These are phyloP conservation scores for Hydrolagus colliei DNA, from an alignment of 2,797 vertebrate species.

Conservation along the genomic window DNA sequence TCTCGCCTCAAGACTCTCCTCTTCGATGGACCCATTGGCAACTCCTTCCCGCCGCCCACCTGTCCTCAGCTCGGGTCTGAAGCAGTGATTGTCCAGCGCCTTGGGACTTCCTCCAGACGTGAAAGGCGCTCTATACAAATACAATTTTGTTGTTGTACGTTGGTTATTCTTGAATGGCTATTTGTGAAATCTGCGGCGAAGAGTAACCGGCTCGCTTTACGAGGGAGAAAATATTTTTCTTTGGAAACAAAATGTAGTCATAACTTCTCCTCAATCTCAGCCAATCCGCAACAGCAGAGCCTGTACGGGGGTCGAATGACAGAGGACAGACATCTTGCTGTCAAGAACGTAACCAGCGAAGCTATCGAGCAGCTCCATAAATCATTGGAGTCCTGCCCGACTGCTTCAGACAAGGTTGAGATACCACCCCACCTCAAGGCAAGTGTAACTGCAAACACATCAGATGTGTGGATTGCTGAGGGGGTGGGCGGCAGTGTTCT, in stretches of 20 bases:
- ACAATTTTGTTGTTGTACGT: not conserved
- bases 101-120: no score
- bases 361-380: constrained; percentile 78
- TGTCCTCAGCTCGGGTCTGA: no score
- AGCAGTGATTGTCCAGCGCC: no score
- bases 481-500: no score
- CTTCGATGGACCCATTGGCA: no score
- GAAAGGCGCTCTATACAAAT: no score
- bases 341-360: constrained; percentile 66
- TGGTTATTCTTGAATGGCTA: not conserved
- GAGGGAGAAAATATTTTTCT: not conserved
- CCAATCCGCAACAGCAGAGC: constrained; percentile 42
- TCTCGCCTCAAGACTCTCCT: no score
- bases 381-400: constrained; percentile 76
- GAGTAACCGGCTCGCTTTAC: no score
- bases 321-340: constrained; percentile 52
- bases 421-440: constrained; percentile 82
- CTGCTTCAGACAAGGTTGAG: constrained; percentile 50
- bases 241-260: not conserved
- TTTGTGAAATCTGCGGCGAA: not conserved
- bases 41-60: no score
- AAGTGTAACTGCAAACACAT: not conserved
- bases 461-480: no score
- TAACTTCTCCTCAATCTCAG: constrained; percentile 41
- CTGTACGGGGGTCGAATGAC: constrained; percentile 68